Evolutionary conservation across 2,113 vertebrate species (phyloP).

Genomic region (Mystacornis crossleyi): DNA sequence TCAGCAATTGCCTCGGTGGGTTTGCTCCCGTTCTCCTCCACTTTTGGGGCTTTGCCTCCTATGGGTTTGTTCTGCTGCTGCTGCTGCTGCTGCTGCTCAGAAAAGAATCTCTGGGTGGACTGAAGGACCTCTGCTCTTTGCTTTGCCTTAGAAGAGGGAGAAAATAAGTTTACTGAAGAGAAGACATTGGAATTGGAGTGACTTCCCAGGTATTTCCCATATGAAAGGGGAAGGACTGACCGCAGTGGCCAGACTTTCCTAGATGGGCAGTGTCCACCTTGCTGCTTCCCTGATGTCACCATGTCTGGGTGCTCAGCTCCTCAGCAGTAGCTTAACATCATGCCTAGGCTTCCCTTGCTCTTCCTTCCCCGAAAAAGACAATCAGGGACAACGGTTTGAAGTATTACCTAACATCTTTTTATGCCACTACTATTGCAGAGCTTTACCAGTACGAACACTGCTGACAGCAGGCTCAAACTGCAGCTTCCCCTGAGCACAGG

Average conservation of each 20-base stretch:
- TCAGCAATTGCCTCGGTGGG: slow-evolving; percentile 76
- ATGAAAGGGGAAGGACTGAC: background rate
- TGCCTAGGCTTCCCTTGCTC: background rate
- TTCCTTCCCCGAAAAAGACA: background rate
- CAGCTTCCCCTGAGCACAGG: background rate
- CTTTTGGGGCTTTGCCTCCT: slow-evolving; percentile 84
- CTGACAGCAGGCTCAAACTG: background rate
- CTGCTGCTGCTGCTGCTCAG: slow-evolving; percentile 89
- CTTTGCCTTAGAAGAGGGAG: slow-evolving; percentile 85
- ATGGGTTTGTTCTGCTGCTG: slow-evolving; percentile 88
- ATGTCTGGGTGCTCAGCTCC: background rate
- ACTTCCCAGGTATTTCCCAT: background rate
- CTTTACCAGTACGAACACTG: accelerated
- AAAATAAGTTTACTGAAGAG: background rate
- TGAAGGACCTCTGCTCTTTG: slow-evolving; percentile 98
- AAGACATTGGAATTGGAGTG: background rate
- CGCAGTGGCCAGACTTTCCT: background rate
- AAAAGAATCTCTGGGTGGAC: slow-evolving; percentile 98
- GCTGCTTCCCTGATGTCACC: background rate
- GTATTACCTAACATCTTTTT: background rate
- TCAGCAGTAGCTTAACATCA: background rate
- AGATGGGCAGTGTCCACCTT: background rate
- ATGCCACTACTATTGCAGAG: accelerated
- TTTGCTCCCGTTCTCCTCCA: slow-evolving; percentile 82
- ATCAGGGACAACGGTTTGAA: background rate